Conservation (phyloP, 2,888 invertebrate genomes). For the Axea sp. region DNA sequence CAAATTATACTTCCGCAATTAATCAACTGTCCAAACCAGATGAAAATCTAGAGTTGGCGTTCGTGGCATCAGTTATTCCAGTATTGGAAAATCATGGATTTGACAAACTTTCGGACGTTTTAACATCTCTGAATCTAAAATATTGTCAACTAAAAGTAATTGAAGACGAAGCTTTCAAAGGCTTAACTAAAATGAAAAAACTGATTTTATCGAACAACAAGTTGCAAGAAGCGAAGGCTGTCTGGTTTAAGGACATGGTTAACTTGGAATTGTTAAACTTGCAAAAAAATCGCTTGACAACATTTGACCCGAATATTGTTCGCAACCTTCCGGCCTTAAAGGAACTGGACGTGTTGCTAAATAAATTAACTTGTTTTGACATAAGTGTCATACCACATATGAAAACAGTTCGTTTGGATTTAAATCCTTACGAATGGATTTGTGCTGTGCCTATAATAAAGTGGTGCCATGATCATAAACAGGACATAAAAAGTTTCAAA, state of each 20-base stretch:
- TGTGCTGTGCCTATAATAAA: slow-evolving; percentile 10
- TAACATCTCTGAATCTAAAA: not conserved
- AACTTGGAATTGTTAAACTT: slow-evolving; percentile 10
- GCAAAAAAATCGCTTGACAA: not conserved
- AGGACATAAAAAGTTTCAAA: not conserved
- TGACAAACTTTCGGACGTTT: not conserved
- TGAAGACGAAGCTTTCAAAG: slow-evolving; percentile 40
- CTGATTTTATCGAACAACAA: not conserved
- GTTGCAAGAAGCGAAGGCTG: slow-evolving; percentile 20
- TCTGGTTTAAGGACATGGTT: slow-evolving; percentile 21
- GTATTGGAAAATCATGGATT: slow-evolving; percentile 16
- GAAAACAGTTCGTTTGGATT: not conserved
- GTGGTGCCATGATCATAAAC: not conserved
- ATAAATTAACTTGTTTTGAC: slow-evolving; percentile 20
- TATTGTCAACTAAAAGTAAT: slow-evolving; percentile 5
- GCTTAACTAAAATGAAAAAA: slow-evolving; percentile 4
- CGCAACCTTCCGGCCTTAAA: slow-evolving; percentile 8
- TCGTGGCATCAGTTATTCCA: slow-evolving; percentile 27
- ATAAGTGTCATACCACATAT: not conserved
- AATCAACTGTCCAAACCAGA: too few species aligned
- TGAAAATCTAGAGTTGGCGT: too few species aligned
- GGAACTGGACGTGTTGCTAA: not conserved
- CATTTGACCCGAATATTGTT: not conserved
- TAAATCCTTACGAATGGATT: slow-evolving; percentile 23
- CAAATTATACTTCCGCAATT: too few species aligned